These are phyloP conservation scores for Altica lythri DNA, from an alignment of 2,888 invertebrate species.

Conservation along the genomic window DNA sequence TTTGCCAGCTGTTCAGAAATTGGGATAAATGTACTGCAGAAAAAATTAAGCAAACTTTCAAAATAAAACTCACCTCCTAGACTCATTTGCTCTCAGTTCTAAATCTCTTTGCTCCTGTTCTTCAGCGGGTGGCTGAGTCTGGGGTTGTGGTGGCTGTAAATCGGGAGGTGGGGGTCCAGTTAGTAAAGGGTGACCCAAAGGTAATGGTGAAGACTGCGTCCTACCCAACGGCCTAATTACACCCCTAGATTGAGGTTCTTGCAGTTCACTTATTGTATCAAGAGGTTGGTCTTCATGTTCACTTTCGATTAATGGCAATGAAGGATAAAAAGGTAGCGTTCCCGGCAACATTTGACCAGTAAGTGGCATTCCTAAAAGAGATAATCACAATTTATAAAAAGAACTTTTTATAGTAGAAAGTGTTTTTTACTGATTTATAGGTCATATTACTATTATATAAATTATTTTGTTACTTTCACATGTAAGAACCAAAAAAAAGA, in stretches of 20 bases:
- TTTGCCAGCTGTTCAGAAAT: no score
- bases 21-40: no score
- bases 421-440: no score
- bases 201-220: constrained; percentile 92
- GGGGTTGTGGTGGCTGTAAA: constrained; percentile 69
- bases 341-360: constrained; percentile 71
- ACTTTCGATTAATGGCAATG: constrained; percentile 64
- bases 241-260: constrained; percentile 46
- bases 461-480: no score
- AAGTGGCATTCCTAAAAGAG: constrained; percentile 62
- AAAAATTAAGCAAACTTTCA: background rate
- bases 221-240: constrained; percentile 78
- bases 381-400: no score
- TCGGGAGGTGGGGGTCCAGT: constrained; percentile 48
- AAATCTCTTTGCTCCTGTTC: constrained; percentile 56
- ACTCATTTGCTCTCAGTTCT: constrained; percentile 57
- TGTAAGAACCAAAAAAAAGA: no score
- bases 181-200: constrained; percentile 87
- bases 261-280: constrained; percentile 57
- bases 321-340: constrained; percentile 73
- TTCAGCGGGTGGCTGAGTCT: constrained; percentile 60
- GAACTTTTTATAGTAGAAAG: no score
- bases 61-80: constrained; percentile 51
- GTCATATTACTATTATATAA: no score
- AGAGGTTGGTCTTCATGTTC: constrained; percentile 62